Evolutionary conservation across 2,888 invertebrate species (phyloP), one percentile per base, ranked within the genome.

Genomic region (Dasypogon diadema): DNA sequence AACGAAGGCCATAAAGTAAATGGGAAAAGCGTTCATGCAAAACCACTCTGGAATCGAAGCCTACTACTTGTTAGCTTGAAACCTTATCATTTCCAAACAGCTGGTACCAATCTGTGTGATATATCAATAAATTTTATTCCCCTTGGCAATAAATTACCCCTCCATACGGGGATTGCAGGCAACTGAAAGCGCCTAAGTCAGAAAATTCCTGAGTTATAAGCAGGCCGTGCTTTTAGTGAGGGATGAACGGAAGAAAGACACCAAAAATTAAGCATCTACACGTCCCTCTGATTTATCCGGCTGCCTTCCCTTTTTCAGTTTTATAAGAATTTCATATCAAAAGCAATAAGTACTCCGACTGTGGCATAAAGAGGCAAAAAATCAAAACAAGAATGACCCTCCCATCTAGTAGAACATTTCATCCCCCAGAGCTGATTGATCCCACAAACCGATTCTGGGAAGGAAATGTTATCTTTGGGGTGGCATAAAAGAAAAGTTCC

Each of bases 61-160:
- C 34, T 21, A 54, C 46, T 46, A 46, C 14, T 48, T n/a, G 26
- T 0, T 68, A 8, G 65, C 24, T 18, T 8, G 48, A 37, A 55
- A 77, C 75, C 78, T 80, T 80, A 80, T 80, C 80, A 78, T 79
- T 77, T 76, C 72, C 74, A 75, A 79, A 77, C 80, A 80, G 80
- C 80, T 80, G 80, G 77, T 79, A 74, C 78, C 79, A 80, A 80
- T 80, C 80, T 80, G 78, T 79, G 79, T 79, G 80, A 79, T 79
- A 78, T 79, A 80, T 80, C 80, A 80, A 80, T 80, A 80, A 80
- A 79, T 80, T 79, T 77, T 76, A 76, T 73, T 78, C 79, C 79
- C 77, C 75, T 78, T 76, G 75, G 76, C 76, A 79, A 80, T 80
- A 80, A 80, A 80, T 80, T 79, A 80, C 80, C 76, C 75, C 70